Conservation (phyloP, 2,797 vertebrate genomes). For the Acrossocheilus fasciatus region DNA sequence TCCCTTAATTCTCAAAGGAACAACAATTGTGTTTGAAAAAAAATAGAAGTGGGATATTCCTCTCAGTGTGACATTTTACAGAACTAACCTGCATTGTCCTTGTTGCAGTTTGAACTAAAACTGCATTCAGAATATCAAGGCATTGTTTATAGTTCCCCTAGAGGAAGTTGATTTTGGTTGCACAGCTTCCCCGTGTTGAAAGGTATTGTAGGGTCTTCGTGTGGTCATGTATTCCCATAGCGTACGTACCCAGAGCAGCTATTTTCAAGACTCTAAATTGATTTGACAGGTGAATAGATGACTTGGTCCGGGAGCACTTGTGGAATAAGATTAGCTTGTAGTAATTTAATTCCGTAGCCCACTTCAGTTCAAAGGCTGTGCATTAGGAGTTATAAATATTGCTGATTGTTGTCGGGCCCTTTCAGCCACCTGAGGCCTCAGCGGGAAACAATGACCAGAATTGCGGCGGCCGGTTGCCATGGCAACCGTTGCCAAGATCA, state of each 20-base stretch:
- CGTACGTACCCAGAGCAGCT: constrained; percentile 13
- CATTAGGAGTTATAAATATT: constrained; percentile 48
- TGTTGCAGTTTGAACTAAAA: background rate
- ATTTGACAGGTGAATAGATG: constrained; percentile 47
- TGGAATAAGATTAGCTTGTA: constrained; percentile 41
- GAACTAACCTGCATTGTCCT: constrained; percentile 33
- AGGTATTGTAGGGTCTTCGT: constrained; percentile 14
- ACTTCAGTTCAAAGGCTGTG: constrained; percentile 36
- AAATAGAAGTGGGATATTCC: constrained; percentile 20
- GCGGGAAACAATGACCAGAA: constrained; percentile 38
- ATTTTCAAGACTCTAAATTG: constrained; percentile 28
- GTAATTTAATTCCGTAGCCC: constrained; percentile 42
- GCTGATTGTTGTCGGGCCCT: constrained; percentile 23
- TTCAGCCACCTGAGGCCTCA: constrained; percentile 43
- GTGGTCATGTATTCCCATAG: constrained; percentile 12
- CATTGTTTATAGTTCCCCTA: constrained; percentile 35
- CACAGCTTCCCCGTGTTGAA: constrained; percentile 30
- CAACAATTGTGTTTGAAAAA: constrained; percentile 30
- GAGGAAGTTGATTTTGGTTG: constrained; percentile 10
- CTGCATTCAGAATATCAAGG: constrained; percentile 2
- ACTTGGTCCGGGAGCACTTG: background rate
- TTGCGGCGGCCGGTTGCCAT: constrained; percentile 39
- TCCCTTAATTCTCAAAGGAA: constrained; percentile 10
- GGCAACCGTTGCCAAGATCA: constrained; percentile 55
- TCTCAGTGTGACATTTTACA: constrained; percentile 15